Conservation (phyloP, 2,888 invertebrate species). For the Sphaerophoria rueppellii region DNA sequence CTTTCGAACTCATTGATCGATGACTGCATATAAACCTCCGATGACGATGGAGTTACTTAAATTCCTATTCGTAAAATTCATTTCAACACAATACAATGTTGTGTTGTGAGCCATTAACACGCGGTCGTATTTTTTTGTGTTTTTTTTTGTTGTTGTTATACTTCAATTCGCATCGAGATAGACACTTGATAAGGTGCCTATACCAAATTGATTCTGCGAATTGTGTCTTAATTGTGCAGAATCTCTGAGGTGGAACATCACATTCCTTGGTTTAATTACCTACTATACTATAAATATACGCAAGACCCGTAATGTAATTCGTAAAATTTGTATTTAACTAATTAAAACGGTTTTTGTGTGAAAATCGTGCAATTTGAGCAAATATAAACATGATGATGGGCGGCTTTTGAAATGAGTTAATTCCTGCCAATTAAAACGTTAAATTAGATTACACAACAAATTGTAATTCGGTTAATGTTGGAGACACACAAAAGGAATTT, state of each 20-base stretch:
- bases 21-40: not conserved
- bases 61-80: not conserved
- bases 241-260: constrained; percentile 45
- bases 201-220: constrained; percentile 21
- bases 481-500: not conserved
- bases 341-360: constrained; percentile 32
- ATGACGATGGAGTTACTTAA: not conserved
- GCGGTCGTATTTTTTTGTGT: constrained; percentile 8
- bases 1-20: constrained; percentile 12
- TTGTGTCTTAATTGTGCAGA: constrained; percentile 42
- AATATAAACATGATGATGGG: constrained; percentile 38
- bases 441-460: constrained; percentile 30
- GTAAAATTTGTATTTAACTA: constrained; percentile 12
- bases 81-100: not conserved
- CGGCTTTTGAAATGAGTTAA: constrained; percentile 36
- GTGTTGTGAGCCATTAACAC: constrained; percentile 21
- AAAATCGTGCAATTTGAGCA: constrained; percentile 35
- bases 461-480: not conserved
- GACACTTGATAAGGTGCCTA: too few relatives aligned
- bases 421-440: constrained; percentile 17
- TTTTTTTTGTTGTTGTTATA: too few relatives aligned
- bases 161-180: too few relatives aligned
- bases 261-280: constrained; percentile 45
- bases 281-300: not conserved
- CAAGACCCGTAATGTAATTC: constrained; percentile 26